A percentile compares a stretch with the other conserved stretches of the same genome.
These are phyloP conservation scores for Heliconius hewitsoni DNA, from an alignment of 1,140 invertebrate genomes.

Conservation along the genomic window DNA sequence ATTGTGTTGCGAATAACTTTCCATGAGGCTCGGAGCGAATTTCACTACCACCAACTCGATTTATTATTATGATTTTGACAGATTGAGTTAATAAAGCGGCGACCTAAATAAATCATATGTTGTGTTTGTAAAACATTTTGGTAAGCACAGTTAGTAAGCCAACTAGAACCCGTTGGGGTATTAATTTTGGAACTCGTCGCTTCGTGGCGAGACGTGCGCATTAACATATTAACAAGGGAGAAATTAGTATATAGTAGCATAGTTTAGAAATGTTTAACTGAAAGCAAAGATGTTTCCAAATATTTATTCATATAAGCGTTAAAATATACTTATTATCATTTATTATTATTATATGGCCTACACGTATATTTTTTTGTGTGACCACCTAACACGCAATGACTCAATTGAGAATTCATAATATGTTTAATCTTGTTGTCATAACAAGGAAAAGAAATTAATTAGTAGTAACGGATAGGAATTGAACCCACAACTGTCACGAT, in stretches of 20 bases:
- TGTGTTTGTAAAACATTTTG: slow-evolving; percentile 47
- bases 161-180: slow-evolving; percentile 38
- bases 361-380: too few relatives aligned
- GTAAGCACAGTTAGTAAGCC: slow-evolving; percentile 52
- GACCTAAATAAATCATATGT: slow-evolving; percentile 15
- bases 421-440: too few relatives aligned
- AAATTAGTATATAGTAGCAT: slow-evolving; percentile 44
- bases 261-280: neutral
- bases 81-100: slow-evolving; percentile 24
- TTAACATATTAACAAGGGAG: slow-evolving; percentile 63
- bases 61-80: slow-evolving; percentile 9
- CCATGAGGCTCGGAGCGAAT: neutral
- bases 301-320: too few relatives aligned
- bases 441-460: too few relatives aligned
- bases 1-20: neutral
- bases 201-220: slow-evolving; percentile 46
- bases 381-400: too few relatives aligned
- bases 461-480: too few relatives aligned
- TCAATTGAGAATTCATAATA: too few relatives aligned
- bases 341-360: too few relatives aligned
- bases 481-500: too few relatives aligned
- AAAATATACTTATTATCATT: too few relatives aligned
- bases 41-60: neutral
- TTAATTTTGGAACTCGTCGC: slow-evolving; percentile 36
- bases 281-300: too few relatives aligned